Evolutionary conservation across 2,797 vertebrate species (phyloP).

Genomic region (Pseudotriccus pelzelni): DNA sequence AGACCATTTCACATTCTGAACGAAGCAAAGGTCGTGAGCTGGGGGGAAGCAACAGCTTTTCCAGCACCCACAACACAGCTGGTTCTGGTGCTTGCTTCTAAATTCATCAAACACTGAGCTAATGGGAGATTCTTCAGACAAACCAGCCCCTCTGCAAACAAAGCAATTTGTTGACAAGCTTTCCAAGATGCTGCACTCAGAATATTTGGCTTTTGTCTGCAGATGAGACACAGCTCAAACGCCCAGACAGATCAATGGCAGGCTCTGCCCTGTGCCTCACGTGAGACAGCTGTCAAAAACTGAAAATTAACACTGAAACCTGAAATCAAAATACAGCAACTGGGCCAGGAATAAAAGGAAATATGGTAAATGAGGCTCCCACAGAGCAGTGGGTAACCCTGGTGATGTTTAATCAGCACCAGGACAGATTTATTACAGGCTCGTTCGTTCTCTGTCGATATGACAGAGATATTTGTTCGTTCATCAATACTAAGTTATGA

Average conservation of each 20-base stretch:
- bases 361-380: neutral
- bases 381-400: neutral
- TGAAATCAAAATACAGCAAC: neutral
- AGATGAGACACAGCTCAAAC: neutral
- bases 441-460: neutral
- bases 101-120: neutral
- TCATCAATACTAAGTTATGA: neutral
- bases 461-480: neutral
- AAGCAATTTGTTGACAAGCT: slow-evolving; percentile 15
- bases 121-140: neutral
- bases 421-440: neutral
- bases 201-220: neutral
- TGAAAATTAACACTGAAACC: neutral
- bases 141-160: neutral
- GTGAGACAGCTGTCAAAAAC: neutral
- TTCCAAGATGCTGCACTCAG: neutral
- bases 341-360: neutral
- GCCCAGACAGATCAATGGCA: neutral
- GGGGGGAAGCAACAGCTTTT: slow-evolving; percentile 53
- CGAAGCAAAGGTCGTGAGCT: slow-evolving; percentile 45
- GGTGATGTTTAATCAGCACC: neutral
- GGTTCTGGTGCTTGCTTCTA: neutral
- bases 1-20: slow-evolving; percentile 16
- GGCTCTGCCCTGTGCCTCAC: neutral
- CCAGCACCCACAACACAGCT: slow-evolving; percentile 51